Evolutionary conservation across 2,113 vertebrate genomes (phyloP).

Genomic region (Heptranchias perlo): DNA sequence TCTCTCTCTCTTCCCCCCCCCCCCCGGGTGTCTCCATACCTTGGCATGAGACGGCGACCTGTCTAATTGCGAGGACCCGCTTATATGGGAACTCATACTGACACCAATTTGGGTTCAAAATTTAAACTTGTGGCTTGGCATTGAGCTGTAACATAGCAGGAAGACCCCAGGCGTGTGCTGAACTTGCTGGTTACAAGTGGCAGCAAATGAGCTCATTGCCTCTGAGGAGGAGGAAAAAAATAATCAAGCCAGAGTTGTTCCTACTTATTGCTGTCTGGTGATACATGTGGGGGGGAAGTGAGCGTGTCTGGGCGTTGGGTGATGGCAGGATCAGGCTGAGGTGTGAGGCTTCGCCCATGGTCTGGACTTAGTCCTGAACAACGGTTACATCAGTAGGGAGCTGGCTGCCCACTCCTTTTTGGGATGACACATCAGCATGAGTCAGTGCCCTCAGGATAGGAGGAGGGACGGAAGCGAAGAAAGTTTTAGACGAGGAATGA

Average conservation of each 20-base stretch:
- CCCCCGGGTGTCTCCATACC: too few relatives aligned
- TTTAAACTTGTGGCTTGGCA: background rate
- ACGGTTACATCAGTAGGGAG: background rate
- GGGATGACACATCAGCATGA: background rate
- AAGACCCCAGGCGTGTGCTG: background rate
- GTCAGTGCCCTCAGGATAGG: background rate
- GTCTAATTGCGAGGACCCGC: background rate
- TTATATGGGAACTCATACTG: background rate
- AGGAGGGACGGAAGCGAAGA: background rate
- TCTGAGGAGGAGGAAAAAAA: background rate
- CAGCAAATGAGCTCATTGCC: background rate
- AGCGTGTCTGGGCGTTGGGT: background rate
- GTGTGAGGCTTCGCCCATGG: background rate
- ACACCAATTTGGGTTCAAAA: background rate
- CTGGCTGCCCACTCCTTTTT: background rate
- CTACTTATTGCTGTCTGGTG: too few relatives aligned
- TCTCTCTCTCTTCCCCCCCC: too few relatives aligned
- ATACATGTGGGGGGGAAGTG: background rate
- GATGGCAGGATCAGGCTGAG: background rate
- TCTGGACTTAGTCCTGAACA: background rate
- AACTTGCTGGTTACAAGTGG: background rate
- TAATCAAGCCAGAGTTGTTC: background rate
- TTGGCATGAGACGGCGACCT: background rate
- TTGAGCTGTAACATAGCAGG: background rate
- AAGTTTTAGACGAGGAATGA: background rate